Evolutionary conservation across 2,113 vertebrate species (phyloP).

Genomic region (Butastur rufipennis): DNA sequence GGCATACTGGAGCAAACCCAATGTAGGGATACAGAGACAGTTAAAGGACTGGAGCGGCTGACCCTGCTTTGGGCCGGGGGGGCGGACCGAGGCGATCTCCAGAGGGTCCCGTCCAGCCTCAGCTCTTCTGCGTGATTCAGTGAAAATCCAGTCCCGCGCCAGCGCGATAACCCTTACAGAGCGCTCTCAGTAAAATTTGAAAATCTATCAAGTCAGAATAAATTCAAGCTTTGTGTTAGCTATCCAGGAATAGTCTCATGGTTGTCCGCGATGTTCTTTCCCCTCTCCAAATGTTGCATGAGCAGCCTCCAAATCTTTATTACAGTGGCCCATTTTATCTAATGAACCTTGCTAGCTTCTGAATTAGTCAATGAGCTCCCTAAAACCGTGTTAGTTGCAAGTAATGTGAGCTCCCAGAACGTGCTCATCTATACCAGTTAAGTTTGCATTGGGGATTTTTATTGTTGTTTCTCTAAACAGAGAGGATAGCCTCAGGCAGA

Average conservation of each 20-base stretch:
- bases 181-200: not conserved
- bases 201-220: not conserved
- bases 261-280: not conserved
- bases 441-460: not conserved
- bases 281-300: not conserved
- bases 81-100: not conserved
- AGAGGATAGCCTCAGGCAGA: not conserved
- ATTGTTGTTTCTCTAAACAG: not conserved
- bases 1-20: rapidly evolving
- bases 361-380: not conserved
- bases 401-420: not conserved
- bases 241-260: not conserved
- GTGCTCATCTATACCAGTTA: not conserved
- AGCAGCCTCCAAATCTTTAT: not conserved
- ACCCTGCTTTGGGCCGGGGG: not conserved
- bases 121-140: not conserved
- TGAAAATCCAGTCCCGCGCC: not conserved
- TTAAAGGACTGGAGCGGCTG: not conserved
- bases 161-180: not conserved
- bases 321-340: not conserved
- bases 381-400: not conserved
- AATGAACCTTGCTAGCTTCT: not conserved
- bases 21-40: rapidly evolving
- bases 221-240: not conserved
- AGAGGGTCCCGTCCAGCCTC: not conserved